A percentile compares a stretch with the other conserved stretches of the same genome.
Evolutionary conservation across 2,797 vertebrate species (phyloP).

Genomic region (Otolemur crassicaudatus): DNA sequence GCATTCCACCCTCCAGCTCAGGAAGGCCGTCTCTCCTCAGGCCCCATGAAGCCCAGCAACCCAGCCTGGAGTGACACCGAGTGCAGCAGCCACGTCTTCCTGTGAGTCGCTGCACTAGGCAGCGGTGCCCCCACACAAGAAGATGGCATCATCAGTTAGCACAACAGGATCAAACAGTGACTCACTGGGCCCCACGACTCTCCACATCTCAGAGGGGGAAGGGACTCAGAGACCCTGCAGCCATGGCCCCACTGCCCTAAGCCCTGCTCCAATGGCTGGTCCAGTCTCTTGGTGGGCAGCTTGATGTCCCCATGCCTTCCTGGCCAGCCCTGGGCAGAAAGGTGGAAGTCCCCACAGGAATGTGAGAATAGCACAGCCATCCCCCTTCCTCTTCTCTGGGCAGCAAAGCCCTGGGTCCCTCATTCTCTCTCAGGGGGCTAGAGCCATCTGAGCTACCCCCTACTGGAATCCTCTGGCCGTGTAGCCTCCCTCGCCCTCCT

Average conservation of each 20-base stretch:
- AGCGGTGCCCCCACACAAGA: background rate
- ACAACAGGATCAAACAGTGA: background rate
- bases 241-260: background rate
- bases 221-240: constrained; percentile 10
- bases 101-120: background rate
- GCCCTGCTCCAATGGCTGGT: background rate
- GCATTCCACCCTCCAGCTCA: fast-evolving
- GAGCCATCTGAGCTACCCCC: background rate
- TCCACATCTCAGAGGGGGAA: background rate
- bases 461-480: background rate
- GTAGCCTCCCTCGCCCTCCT: background rate
- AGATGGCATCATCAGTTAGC: constrained; percentile 6
- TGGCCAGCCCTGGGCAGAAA: background rate
- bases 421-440: no score
- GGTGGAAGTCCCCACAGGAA: background rate
- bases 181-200: constrained; percentile 10
- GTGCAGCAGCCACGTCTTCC: background rate
- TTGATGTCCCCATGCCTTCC: background rate
- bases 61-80: background rate
- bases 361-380: background rate
- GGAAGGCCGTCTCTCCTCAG: background rate
- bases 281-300: background rate
- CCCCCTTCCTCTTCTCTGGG: background rate
- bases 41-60: background rate
- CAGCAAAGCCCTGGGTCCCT: background rate